Evolutionary conservation across 2,888 invertebrate species (phyloP).

Genomic region (Copidosoma aretas): DNA sequence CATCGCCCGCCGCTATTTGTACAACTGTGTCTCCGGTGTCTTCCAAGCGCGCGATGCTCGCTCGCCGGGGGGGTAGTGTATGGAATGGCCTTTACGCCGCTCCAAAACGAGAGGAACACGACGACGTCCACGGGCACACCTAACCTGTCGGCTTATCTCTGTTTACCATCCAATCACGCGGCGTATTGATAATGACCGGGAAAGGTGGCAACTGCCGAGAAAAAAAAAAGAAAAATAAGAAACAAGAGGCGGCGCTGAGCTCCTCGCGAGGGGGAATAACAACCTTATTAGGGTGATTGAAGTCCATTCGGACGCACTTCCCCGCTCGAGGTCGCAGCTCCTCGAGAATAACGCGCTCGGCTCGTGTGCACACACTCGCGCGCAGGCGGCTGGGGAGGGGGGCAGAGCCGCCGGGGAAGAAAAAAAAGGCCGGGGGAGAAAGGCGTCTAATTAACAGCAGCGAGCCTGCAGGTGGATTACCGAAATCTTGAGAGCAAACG

Average conservation of each 20-base stretch:
- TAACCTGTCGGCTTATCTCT: no score
- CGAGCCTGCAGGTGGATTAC: constrained; percentile 43
- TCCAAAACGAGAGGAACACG: constrained; percentile 36
- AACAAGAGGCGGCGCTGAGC: no score
- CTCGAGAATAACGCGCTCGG: constrained; percentile 23
- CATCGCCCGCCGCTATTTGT: constrained; percentile 36
- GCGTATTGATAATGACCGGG: no score
- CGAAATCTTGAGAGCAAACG: constrained; percentile 51
- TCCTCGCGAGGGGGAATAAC: constrained; percentile 1
- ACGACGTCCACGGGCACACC: no score
- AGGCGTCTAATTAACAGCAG: constrained; percentile 48
- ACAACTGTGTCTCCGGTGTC: constrained; percentile 42
- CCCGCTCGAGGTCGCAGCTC: constrained; percentile 11
- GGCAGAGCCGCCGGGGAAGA: neutral
- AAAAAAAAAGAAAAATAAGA: neutral
- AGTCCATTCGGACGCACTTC: constrained; percentile 25
- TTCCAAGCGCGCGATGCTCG: no score
- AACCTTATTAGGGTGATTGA: constrained; percentile 36
- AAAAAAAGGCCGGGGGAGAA: constrained; percentile 17
- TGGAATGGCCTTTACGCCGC: no score
- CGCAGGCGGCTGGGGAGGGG: neutral
- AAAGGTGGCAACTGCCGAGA: no score
- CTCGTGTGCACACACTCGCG: neutral
- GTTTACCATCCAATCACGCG: no score
- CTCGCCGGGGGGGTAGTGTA: no score